Evolutionary conservation across 2,113 vertebrate species (phyloP).

Genomic region (Odocoileus hemionus): DNA sequence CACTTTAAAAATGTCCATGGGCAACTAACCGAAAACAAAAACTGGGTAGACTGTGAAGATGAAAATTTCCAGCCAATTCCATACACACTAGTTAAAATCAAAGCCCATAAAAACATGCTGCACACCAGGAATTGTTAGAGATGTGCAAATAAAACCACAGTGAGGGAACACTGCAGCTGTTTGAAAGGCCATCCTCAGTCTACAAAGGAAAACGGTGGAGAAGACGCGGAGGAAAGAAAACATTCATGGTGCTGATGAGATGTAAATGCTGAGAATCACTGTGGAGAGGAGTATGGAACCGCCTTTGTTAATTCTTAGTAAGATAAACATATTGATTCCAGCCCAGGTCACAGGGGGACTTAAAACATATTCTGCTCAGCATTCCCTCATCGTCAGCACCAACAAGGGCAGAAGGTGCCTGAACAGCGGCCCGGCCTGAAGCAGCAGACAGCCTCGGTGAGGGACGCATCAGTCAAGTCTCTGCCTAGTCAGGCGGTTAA

Average conservation of each 20-base stretch:
- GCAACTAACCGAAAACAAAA: background rate
- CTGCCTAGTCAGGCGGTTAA: fast-evolving
- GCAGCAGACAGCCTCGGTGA: background rate
- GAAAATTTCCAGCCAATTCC: background rate
- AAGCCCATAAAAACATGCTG: background rate
- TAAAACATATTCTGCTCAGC: background rate
- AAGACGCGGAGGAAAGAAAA: background rate
- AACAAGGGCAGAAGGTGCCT: background rate
- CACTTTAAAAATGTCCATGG: background rate
- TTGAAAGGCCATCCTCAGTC: background rate
- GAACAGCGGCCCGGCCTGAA: background rate
- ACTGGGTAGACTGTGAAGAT: background rate
- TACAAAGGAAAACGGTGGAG: background rate
- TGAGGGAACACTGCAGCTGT: background rate
- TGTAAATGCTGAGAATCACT: background rate
- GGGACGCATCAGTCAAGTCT: background rate
- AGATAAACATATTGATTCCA: background rate
- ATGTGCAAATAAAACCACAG: background rate
- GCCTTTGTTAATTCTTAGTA: background rate
- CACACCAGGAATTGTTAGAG: background rate
- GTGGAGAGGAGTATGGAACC: background rate
- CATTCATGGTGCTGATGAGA: background rate
- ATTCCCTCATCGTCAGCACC: background rate
- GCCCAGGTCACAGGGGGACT: background rate
- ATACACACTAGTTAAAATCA: background rate